Percentiles rank a stretch among this genome's conserved stretches.
Evolutionary conservation across 2,888 invertebrate species (phyloP).

Genomic region (Bellardia bayeri): DNA sequence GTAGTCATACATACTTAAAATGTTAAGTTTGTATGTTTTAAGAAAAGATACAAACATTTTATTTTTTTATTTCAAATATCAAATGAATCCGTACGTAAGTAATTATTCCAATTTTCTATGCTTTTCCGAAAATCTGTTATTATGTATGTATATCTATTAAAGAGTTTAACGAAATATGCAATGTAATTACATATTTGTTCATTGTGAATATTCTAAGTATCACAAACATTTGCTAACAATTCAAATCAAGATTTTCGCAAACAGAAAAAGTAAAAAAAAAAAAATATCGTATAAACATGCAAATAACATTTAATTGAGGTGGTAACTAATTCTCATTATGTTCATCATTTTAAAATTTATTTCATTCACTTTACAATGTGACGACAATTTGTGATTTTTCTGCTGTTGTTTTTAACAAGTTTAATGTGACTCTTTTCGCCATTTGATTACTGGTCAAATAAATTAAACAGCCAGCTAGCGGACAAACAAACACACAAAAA

Average conservation of each 20-base stretch:
- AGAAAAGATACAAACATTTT: no score
- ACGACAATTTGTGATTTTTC: slow-evolving; percentile 63
- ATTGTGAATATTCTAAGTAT: background rate
- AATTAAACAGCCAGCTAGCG: slow-evolving; percentile 62
- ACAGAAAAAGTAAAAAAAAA: background rate
- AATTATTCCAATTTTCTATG: no score
- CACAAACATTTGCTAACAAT: background rate
- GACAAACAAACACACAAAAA: slow-evolving; percentile 29
- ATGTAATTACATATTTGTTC: background rate
- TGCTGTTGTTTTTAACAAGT: slow-evolving; percentile 47
- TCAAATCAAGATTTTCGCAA: background rate
- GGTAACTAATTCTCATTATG: slow-evolving; percentile 67
- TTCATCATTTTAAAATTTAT: slow-evolving; percentile 68
- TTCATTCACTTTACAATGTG: slow-evolving; percentile 62
- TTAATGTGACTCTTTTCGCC: slow-evolving; percentile 56
- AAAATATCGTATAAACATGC: slow-evolving; percentile 35
- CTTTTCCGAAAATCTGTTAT: no score
- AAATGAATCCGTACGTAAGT: no score
- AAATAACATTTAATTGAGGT: slow-evolving; percentile 64
- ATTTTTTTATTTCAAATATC: no score
- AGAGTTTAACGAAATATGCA: no score
- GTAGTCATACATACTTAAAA: background rate
- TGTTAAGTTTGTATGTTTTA: no score
- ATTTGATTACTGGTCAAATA: slow-evolving; percentile 70
- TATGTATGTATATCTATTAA: no score